phyloP scores from a whole-genome alignment of 2,797 vertebrate genomes.

The Clarias pachynema region DNA sequence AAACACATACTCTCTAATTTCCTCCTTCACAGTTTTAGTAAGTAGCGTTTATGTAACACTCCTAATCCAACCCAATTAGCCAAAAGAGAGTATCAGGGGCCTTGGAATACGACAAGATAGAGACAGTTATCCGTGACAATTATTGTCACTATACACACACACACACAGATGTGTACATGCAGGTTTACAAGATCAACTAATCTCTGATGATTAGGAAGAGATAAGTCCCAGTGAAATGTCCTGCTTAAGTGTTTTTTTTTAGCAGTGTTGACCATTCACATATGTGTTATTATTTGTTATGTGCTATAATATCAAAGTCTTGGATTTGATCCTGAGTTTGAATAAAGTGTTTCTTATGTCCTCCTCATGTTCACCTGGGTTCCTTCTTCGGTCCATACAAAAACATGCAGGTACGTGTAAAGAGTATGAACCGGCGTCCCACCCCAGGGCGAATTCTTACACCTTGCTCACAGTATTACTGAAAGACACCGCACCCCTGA shows the following conservation, averaged over 20 bases:
- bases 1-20: neutral
- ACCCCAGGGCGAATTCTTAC: neutral
- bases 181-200: slow-evolving; percentile 20
- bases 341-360: neutral
- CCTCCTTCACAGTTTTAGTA: too few species aligned
- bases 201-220: neutral
- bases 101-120: slow-evolving; percentile 24
- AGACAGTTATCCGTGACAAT: slow-evolving; percentile 33
- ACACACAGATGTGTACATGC: too few species aligned
- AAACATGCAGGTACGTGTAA: neutral
- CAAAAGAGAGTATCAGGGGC: slow-evolving; percentile 37
- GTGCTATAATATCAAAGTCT: neutral
- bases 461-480: neutral
- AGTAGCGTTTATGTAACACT: slow-evolving; percentile 23
- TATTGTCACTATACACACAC: too few species aligned
- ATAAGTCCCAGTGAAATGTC: neutral
- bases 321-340: neutral
- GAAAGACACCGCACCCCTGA: neutral
- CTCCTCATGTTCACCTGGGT: neutral
- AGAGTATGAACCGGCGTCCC: neutral
- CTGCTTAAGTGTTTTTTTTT: neutral
- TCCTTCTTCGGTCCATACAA: neutral
- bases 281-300: neutral
- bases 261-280: neutral
- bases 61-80: slow-evolving; percentile 46